Conservation (phyloP, 2,888 invertebrate species). For the Callosobruchus maculatus region DNA sequence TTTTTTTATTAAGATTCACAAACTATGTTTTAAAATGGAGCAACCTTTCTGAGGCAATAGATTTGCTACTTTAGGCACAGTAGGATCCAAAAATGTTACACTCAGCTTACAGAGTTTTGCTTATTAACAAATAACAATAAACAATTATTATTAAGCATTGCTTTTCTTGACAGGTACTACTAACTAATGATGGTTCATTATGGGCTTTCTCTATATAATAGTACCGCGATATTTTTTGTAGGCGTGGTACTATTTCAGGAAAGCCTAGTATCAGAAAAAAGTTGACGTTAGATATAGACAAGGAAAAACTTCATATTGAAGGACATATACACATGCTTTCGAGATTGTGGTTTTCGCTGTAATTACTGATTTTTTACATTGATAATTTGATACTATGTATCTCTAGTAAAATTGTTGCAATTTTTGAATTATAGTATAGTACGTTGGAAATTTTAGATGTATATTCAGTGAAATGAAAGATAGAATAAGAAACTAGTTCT, state of each 20-base stretch:
- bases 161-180: background rate
- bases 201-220: background rate
- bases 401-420: constrained; percentile 52
- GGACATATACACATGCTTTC: constrained; percentile 29
- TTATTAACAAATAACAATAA: no score
- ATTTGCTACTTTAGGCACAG: no score
- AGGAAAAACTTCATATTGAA: constrained; percentile 43
- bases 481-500: background rate
- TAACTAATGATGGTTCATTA: background rate
- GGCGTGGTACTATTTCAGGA: background rate
- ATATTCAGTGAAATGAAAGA: constrained; percentile 9
- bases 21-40: no score
- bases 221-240: background rate
- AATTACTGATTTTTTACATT: constrained; percentile 28
- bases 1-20: no score
- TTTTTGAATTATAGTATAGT: constrained; percentile 43
- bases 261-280: no score
- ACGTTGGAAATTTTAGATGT: constrained; percentile 22
- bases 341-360: constrained; percentile 24
- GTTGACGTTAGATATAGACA: no score
- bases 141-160: background rate
- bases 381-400: constrained; percentile 52
- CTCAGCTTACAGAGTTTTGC: no score
- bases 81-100: no score
- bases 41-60: no score